phyloP scores from a whole-genome alignment of 2,797 vertebrate species.

The Bovichtus variegatus region DNA sequence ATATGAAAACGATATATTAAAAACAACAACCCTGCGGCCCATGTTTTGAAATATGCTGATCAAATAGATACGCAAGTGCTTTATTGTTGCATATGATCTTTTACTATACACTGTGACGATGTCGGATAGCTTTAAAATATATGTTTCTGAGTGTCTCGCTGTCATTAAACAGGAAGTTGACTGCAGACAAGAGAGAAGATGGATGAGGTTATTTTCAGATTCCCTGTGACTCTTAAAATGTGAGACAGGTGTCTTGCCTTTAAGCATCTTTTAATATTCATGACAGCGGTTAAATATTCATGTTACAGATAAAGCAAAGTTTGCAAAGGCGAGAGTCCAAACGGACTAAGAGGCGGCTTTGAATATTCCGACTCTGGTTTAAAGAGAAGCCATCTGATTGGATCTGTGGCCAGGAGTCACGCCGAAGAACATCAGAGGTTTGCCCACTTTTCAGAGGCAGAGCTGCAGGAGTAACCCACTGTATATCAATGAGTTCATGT shows the following conservation, averaged over 20 bases:
- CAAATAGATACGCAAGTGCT: not conserved
- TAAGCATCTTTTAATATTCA: slow-evolving; percentile 73
- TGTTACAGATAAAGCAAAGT: slow-evolving; percentile 56
- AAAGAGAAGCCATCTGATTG: slow-evolving; percentile 25
- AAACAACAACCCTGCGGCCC: slow-evolving; percentile 10
- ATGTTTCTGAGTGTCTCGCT: not conserved
- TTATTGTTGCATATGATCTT: not conserved
- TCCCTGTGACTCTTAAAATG: slow-evolving; percentile 27
- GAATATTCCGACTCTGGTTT: slow-evolving; percentile 34
- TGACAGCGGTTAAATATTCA: slow-evolving; percentile 75
- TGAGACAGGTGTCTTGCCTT: slow-evolving; percentile 71
- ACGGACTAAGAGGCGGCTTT: slow-evolving; percentile 24
- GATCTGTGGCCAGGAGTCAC: slow-evolving; percentile 17
- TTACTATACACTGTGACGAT: not conserved
- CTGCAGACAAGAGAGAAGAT: slow-evolving; percentile 8
- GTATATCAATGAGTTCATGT: slow-evolving; percentile 23
- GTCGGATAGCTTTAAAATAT: not conserved
- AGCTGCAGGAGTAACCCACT: not conserved
- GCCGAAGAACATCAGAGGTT: slow-evolving; percentile 28
- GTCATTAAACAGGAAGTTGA: slow-evolving; percentile 3
- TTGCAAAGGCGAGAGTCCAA: slow-evolving; percentile 38
- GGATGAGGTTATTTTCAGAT: slow-evolving; percentile 54
- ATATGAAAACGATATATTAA: slow-evolving; percentile 27
- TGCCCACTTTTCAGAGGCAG: slow-evolving; percentile 15
- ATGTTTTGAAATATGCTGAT: not conserved